Evolutionary conservation across 2,113 vertebrate genomes (phyloP), one percentile per base, ranked within the genome.

Genomic region (Chaenocephalus aceratus): DNA sequence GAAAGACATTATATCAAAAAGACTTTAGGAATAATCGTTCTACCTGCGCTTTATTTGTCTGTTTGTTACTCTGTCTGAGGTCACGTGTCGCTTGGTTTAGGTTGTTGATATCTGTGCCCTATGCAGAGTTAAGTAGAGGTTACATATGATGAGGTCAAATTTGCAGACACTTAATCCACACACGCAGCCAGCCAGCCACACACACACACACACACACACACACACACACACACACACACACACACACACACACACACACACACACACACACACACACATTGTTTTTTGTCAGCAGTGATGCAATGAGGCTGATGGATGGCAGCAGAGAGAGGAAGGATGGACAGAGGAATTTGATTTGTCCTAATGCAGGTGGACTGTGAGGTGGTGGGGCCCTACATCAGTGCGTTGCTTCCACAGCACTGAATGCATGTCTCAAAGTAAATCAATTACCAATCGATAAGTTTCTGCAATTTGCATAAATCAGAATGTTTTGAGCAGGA

Each of bases 311-410:
- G 93, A 95, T 93, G 89, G 92, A 94, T 94, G 91, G 86, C 77
- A 65, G 88, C 66, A 86, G 48, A 81, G 78, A 77, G 75, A 87
- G 60, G 84, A 91, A 79, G 80, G 83, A 90, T 77, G 85, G 88
- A 91, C 72, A 71, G 85, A 89, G 84, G 86, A 93, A 95, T 94
- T 93, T 88, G 87, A 95, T 95, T 95, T 94, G 89, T 92, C 85
- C 77, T 77, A 79, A 90, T 84, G 72, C 72, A 66, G 71, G 48
- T 30, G 49, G 69, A 72, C 63, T 57, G 71, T 6, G 63, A 73
- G 76, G 58, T 71, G 80, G 68, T 30, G 51, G 80, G 72, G 62
- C 56, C 67, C 67, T 16, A 51, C 63, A 77, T 78, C 86, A 79
- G 63, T 80, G 69, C 80, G 58, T 85, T 54, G 84, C 71, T 18